A percentile compares a stretch with the other conserved stretches of the same genome.
Conservation (phyloP, 2,113 vertebrate genomes). For the Amazona guildingii region DNA sequence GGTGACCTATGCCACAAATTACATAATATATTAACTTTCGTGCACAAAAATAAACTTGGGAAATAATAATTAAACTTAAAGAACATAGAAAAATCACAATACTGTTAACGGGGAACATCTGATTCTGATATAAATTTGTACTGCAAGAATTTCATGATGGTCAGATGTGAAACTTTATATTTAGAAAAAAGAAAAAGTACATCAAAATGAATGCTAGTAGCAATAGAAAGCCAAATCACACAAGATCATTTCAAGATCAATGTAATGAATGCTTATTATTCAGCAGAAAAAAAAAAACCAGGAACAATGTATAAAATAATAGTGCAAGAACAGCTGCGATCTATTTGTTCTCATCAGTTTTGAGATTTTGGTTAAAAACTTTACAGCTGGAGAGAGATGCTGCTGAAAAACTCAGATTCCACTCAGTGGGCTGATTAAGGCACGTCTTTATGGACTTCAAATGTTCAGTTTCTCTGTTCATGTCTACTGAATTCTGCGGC, state of each 20-base stretch:
- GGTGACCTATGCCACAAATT: conserved; percentile 68
- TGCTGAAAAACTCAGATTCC: conserved; percentile 78
- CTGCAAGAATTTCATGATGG: conserved; percentile 71
- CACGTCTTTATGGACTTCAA: conserved; percentile 81
- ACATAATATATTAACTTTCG: conserved; percentile 78
- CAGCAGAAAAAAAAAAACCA: conserved; percentile 61
- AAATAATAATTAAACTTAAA: conserved; percentile 68
- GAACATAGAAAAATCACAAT: conserved; percentile 76
- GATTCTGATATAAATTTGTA: conserved; percentile 67
- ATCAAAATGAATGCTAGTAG: conserved; percentile 72
- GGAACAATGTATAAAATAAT: conserved; percentile 74
- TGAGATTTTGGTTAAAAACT: conserved; percentile 81
- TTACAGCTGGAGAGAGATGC: conserved; percentile 74
- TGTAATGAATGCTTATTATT: conserved; percentile 72
- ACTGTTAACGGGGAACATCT: conserved; percentile 71
- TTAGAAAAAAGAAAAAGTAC: conserved; percentile 68
- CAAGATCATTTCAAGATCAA: conserved; percentile 71
- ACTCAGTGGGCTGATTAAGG: conserved; percentile 80
- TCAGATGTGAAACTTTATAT: conserved; percentile 60
- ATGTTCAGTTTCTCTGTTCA: conserved; percentile 73
- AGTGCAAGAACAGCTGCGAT: conserved; percentile 76
- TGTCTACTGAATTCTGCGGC: conserved; percentile 75
- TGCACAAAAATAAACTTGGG: conserved; percentile 73
- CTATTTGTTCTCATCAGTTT: conserved; percentile 78
- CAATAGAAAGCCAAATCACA: conserved; percentile 79